A percentile compares a stretch with the other conserved stretches of the same genome.
Evolutionary conservation across 2,113 vertebrate species (phyloP).

Genomic region (Psammodynastes pulverulentus): DNA sequence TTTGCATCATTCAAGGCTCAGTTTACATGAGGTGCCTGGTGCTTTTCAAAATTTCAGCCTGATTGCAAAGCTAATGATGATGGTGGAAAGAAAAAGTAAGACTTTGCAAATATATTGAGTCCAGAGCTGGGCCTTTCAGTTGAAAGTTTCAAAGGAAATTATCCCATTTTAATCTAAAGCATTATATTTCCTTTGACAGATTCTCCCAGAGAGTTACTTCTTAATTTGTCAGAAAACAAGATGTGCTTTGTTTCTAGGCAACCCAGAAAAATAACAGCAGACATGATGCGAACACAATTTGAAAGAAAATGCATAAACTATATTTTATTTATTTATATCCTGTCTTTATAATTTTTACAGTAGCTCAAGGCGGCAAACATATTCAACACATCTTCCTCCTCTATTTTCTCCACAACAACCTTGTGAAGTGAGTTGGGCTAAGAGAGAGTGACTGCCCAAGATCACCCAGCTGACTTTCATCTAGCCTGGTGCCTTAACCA

Average conservation of each 20-base stretch:
- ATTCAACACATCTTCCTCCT: background rate
- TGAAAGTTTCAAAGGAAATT: conserved; percentile 47
- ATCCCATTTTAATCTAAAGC: conserved; percentile 54
- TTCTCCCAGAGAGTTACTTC: conserved; percentile 49
- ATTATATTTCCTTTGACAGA: conserved; percentile 61
- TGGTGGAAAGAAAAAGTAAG: background rate
- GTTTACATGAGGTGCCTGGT: conserved; percentile 44
- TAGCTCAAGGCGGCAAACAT: background rate
- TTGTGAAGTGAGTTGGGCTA: background rate
- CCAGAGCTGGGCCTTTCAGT: conserved; percentile 56
- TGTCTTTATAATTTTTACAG: background rate
- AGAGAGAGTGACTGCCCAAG: background rate
- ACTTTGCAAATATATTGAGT: conserved; percentile 58
- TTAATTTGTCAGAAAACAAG: conserved; percentile 59
- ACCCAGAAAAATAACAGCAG: conserved; percentile 63
- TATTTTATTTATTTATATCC: background rate
- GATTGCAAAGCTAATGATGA: conserved; percentile 38
- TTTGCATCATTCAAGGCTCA: conserved; percentile 52
- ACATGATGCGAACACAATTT: conserved; percentile 53
- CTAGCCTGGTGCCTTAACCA: conserved; percentile 48
- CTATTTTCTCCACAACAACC: background rate
- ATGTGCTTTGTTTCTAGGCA: conserved; percentile 57
- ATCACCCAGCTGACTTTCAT: background rate
- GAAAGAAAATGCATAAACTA: conserved; percentile 50
- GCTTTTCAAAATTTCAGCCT: conserved; percentile 52